Base-by-base conservation (phyloP, 2,888 invertebrate genomes). In the Parnassius apollo region DNA sequence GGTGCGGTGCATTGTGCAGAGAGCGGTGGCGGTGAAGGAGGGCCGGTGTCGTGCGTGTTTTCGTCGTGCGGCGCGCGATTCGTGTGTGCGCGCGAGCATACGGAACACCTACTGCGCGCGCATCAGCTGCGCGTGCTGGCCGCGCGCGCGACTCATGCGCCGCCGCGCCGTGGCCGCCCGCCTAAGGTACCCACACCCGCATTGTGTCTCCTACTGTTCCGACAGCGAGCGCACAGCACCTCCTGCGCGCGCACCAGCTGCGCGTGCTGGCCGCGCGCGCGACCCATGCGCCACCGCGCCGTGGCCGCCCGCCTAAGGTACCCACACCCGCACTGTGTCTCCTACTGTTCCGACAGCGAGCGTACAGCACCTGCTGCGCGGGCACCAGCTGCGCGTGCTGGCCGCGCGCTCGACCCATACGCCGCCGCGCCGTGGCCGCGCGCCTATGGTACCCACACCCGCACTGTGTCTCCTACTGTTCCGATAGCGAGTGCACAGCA, bases 201-300 rank as follows among this genome's bases (percentile, higher is more conserved):
- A 18, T 1, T 18, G 18, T 18, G 18, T 18, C 18, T 18, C 18
- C 18, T 18, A 18, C 18, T 18, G 18, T 18, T 18, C 18, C 18
- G 18, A 18, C 18, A 18, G 83, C 72, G 87, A 80, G 72, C 90
- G 91, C 83, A 89, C 91, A 89, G 77, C 90, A 91, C 74, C 75
- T 91, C 75, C 78, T 91, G 76, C 78, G 83, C 59, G 82, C 83
- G 70, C 90, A 90, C 75, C 90, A 90, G 82, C 82, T 89, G 79
- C 81, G 88, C 48, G 86, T 90, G 73, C 79, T 87, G 57, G 74
- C 83, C 65, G 68, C 78, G 64, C 70, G 70, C 65, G 61, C 68
- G 59, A 65, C 67, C 54, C 65, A 46, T 52, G 69, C 67, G 57
- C 76, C 76, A 59, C 68, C 72, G 65, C 74, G 74, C 60, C 75